Evolutionary conservation across 2,797 vertebrate species (phyloP).

Genomic region (Microchirus variegatus): DNA sequence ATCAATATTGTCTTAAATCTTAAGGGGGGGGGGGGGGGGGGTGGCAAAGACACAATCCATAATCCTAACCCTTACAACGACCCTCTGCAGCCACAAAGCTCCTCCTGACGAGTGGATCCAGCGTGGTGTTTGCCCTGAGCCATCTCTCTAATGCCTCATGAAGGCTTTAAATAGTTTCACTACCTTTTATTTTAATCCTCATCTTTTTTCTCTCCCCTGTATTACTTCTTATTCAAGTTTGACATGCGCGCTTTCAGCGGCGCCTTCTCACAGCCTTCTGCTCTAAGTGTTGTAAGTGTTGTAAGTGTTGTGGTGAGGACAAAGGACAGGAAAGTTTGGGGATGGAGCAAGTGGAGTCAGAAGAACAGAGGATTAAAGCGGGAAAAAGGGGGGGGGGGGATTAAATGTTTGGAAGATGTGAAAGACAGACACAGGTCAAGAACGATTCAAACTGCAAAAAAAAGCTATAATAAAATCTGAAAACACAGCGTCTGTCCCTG

Average conservation of each 20-base stretch:
- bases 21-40: background rate
- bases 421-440: constrained; percentile 32
- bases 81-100: constrained; percentile 44
- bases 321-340: constrained; percentile 21
- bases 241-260: constrained; percentile 40
- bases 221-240: constrained; percentile 33
- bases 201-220: constrained; percentile 32
- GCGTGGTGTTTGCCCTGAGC: constrained; percentile 56
- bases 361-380: constrained; percentile 6
- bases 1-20: constrained; percentile 38
- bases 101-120: constrained; percentile 58
- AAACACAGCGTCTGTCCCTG: no score
- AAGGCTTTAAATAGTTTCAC: constrained; percentile 65
- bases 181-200: constrained; percentile 54
- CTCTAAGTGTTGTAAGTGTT: constrained; percentile 12
- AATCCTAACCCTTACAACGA: constrained; percentile 52
- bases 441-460: constrained; percentile 13
- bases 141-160: constrained; percentile 40
- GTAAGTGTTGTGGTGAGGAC: constrained; percentile 25
- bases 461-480: background rate
- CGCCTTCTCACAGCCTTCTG: constrained; percentile 13
- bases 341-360: constrained; percentile 11
- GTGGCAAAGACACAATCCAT: constrained; percentile 3
- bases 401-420: constrained; percentile 29
- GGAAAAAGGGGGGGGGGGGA: no score